Evolutionary conservation across 2,888 invertebrate genomes (phyloP), one percentile per base, ranked within the genome.

Genomic region (Lasius platythorax): DNA sequence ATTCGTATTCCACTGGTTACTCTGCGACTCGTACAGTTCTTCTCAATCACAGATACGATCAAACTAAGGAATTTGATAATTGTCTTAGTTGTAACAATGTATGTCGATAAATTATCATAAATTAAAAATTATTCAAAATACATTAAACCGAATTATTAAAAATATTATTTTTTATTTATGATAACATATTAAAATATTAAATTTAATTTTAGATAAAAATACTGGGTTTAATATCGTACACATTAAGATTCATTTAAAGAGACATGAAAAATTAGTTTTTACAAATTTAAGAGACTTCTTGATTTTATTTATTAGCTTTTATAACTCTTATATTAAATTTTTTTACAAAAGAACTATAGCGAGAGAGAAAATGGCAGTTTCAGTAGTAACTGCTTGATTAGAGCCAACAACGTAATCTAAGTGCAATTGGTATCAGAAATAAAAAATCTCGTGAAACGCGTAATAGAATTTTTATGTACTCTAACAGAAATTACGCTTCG

Each of bases 381-480:
- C 50, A n/a, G n/a, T 50, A 50, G 50, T n/a, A 50, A 8, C n/a
- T 50, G n/a, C 18, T 8, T 50, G 18, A 50, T 50, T 50, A 50
- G n/a, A 50, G 50, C 6, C n/a, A 18, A n/a, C n/a, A 50, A 18
- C 50, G n/a, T n/a, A n/a, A 50, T 40, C 6, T 28, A 73, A 58
- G 28, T 40, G 53, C n/a, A 33, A 53, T 46, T 33, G 28, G 15
- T 18, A 37, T 56, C 3, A 18, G 12, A 40, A 73, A 23, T 58
- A 72, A 53, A 67, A 78, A 56, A 67, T 28, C 28, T 40, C 15
- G 18, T 30, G 76, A 18, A 28, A 40, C 40, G 40, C 53, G 66
- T 67, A 67, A 76, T 76, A 23, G 67, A 67, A 53, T 76, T 53
- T 50, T 50, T 67, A 50, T 30, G 43, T 79, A 79, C 74, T 58